A percentile compares a stretch with the other conserved stretches of the same genome.
Conservation (phyloP, 2,888 invertebrate genomes). For the Volucella inflata region DNA sequence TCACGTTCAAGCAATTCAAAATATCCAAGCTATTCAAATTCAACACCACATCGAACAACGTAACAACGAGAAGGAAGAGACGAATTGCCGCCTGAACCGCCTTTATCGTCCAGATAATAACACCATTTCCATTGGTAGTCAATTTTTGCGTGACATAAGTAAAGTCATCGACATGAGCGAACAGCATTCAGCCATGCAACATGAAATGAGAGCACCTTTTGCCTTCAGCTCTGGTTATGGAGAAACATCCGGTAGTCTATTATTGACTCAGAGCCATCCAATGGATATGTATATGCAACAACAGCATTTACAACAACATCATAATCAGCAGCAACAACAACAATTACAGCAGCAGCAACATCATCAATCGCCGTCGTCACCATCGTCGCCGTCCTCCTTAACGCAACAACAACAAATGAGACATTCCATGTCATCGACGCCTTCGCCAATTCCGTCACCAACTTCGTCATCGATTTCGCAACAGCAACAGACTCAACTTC, state of each 20-base stretch:
- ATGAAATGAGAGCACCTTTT: constrained; percentile 72
- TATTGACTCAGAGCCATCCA: constrained; percentile 76
- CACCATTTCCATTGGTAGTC: constrained; percentile 23
- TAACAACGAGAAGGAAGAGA: constrained; percentile 43
- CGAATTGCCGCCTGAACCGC: not conserved
- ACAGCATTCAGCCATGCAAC: constrained; percentile 73
- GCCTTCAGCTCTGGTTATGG: constrained; percentile 62
- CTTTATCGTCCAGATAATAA: not conserved
- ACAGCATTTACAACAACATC: constrained; percentile 75
- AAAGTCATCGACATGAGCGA: constrained; percentile 62
- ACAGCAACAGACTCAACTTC: constrained; percentile 77
- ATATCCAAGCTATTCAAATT: constrained; percentile 22
- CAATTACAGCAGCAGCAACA: constrained; percentile 71
- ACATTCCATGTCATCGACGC: constrained; percentile 79
- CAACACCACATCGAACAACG: constrained; percentile 32
- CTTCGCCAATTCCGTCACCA: constrained; percentile 77
- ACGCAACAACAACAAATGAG: constrained; percentile 76
- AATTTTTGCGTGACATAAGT: constrained; percentile 52
- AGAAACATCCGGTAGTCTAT: constrained; percentile 57
- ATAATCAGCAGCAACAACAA: constrained; percentile 72
- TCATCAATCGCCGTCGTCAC: constrained; percentile 74
- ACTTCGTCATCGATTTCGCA: constrained; percentile 75
- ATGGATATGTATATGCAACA: constrained; percentile 79
- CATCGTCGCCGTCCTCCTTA: constrained; percentile 77
- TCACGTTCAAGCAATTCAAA: constrained; percentile 6